A percentile compares a stretch with the other conserved stretches of the same genome.
phyloP scores from a whole-genome alignment of 2,113 vertebrate species.

The Oncorhynchus kisutch region DNA sequence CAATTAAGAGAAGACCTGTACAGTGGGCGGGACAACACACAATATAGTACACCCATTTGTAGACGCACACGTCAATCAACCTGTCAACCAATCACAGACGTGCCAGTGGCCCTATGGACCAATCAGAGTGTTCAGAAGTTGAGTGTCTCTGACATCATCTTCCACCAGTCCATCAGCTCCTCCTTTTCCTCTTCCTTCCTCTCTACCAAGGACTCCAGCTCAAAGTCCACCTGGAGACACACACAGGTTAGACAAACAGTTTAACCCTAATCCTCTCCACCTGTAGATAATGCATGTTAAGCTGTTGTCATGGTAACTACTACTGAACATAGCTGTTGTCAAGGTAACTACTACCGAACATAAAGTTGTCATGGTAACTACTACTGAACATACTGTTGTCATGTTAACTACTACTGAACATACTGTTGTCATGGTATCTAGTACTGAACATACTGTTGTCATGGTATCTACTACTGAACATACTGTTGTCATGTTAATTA shows the following conservation, averaged over 20 bases:
- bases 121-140: slow-evolving; percentile 83
- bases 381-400: too few relatives aligned
- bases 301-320: too few relatives aligned
- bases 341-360: too few relatives aligned
- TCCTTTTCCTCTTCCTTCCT: slow-evolving; percentile 97
- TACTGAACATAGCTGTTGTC: too few relatives aligned
- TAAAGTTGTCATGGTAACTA: too few relatives aligned
- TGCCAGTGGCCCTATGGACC: background rate
- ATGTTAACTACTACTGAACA: too few relatives aligned
- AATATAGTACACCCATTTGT: slow-evolving; percentile 64
- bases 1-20: slow-evolving; percentile 45
- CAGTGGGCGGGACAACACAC: slow-evolving; percentile 54
- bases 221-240: slow-evolving; percentile 89
- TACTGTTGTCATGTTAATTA: too few relatives aligned
- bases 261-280: too few relatives aligned
- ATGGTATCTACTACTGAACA: too few relatives aligned
- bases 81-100: slow-evolving; percentile 23
- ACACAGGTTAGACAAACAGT: background rate
- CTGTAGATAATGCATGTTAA: too few relatives aligned
- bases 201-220: slow-evolving; percentile 93
- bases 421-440: too few relatives aligned
- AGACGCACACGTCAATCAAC: slow-evolving; percentile 4
- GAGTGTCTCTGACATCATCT: slow-evolving; percentile 99
- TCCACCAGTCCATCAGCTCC: slow-evolving; percentile 99
- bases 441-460: too few relatives aligned